These are phyloP conservation scores for Colletes gigas DNA, from an alignment of 1,140 invertebrate genomes.

Conservation along the genomic window DNA sequence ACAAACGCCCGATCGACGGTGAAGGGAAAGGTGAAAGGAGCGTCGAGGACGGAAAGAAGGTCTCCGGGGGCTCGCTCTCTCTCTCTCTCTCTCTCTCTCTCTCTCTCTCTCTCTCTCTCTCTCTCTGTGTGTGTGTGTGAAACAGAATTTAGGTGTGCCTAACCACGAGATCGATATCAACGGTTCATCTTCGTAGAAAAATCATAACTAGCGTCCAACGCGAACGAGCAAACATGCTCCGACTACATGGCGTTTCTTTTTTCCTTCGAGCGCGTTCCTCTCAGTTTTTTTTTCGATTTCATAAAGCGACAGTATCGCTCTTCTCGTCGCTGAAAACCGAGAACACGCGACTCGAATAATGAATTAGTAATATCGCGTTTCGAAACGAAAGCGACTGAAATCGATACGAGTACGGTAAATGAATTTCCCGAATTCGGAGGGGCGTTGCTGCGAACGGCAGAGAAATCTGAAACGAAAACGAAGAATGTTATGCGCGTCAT, in stretches of 20 bases:
- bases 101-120: too few relatives aligned
- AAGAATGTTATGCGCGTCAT: conserved; percentile 1
- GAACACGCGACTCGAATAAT: background rate
- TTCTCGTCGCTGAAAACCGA: background rate
- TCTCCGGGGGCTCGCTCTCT: background rate
- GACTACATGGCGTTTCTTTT: background rate
- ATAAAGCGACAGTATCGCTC: too few relatives aligned
- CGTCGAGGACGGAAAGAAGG: conserved; percentile 23
- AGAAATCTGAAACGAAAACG: background rate
- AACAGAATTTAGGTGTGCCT: conserved; percentile 50
- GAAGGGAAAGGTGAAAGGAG: conserved; percentile 70
- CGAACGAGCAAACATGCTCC: background rate
- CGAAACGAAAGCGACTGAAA: background rate
- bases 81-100: background rate
- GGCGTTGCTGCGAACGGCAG: background rate
- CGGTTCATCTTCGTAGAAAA: conserved; percentile 26
- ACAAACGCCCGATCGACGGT: conserved; percentile 72
- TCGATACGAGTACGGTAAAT: background rate
- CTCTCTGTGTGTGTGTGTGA: conserved; percentile 10
- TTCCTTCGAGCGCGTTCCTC: background rate
- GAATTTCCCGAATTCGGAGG: background rate
- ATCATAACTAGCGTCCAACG: conserved; percentile 4
- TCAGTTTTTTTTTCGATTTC: too few relatives aligned
- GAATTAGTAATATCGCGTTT: background rate
- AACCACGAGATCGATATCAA: conserved; percentile 54